Base-by-base conservation (phyloP, 2,113 vertebrate species). In the Sialia sialis region DNA sequence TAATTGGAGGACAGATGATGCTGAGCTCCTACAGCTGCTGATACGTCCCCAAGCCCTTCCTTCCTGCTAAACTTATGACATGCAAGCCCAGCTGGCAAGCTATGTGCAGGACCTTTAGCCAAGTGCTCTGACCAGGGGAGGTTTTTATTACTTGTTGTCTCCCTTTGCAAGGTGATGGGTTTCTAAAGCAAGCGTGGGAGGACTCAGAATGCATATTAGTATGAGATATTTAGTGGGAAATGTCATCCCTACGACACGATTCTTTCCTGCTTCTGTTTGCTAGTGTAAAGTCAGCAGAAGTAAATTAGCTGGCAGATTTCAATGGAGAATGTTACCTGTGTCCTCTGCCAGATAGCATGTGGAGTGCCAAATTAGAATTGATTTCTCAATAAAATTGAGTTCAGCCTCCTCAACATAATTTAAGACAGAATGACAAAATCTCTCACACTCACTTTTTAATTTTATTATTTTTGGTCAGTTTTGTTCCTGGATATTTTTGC, bases 341-440 rank as follows among this genome's bases (percentile, higher is more conserved):
- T 96, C 96, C 93, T 97, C 96, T 97, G 97, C 97, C 97, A 97
- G 96, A 96, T 91, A 97, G 93, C 63, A 69, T 89, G 88, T 54
- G 59, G 96, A 96, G 94, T 96, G 97, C 97, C 98, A 98, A 97
- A 96, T 97, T 97, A 97, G 96, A 98, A 98, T 98, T 97, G 98
- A 98, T 98, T 98, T 98, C 97, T 97, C 97, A 97, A 98, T 98
- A 98, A 98, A 97, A 98, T 94, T 95, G 94, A 97, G 96, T 97
- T 98, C 97, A 97, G 91, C 96, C 96, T 97, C 87, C 94, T 93
- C 96, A 94, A 94, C 96, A 96, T 96, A 97, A 97, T 97, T 95
- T 49, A 46, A 97, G 95, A 90, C 86, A 97, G 94, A 97, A 97
- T 95, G 94, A 97, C 96, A 96, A 96, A 97, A 97, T 93, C 88